A percentile compares a stretch with the other conserved stretches of the same genome.
Conservation (phyloP, 2,888 invertebrate genomes). For the Dryadula phaetusa region DNA sequence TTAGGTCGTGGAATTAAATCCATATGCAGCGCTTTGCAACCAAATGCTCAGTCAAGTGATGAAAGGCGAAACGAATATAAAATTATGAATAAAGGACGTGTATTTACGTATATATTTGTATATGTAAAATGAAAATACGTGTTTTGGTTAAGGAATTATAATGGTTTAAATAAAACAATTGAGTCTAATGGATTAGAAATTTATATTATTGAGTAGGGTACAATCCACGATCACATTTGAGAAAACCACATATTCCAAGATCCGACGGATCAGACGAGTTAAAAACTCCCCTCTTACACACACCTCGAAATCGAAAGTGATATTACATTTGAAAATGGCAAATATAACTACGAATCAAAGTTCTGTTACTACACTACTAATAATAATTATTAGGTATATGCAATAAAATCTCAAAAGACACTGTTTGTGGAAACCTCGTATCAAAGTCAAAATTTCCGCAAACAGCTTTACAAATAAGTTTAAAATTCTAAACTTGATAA, state of each 20-base stretch:
- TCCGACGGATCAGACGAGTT: conserved; percentile 53
- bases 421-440: conserved; percentile 57
- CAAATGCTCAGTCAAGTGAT: conserved; percentile 95
- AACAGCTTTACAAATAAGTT: conserved; percentile 57
- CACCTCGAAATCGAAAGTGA: conserved; percentile 62
- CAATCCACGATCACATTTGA: conserved; percentile 76
- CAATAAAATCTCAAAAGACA: conserved; percentile 72
- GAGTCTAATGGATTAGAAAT: conserved; percentile 83
- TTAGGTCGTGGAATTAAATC: conserved; percentile 93
- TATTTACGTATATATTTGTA: not conserved
- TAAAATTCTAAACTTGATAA: conserved; percentile 64
- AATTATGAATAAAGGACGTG: conserved; percentile 47
- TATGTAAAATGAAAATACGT: not conserved
- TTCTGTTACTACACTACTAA: conserved; percentile 74
- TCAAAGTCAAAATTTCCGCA: conserved; percentile 28
- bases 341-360: conserved; percentile 80
- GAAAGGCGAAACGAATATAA: conserved; percentile 76
- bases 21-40: conserved; percentile 97
- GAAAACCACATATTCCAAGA: conserved; percentile 63
- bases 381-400: conserved; percentile 73
- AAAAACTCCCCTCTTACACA: conserved; percentile 49
- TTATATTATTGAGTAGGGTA: conserved; percentile 80
- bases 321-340: conserved; percentile 74
- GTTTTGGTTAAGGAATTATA: not conserved
- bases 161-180: conserved; percentile 67